phyloP scores from a whole-genome alignment of 2,113 vertebrate genomes.

The Falcunculus frontatus region DNA sequence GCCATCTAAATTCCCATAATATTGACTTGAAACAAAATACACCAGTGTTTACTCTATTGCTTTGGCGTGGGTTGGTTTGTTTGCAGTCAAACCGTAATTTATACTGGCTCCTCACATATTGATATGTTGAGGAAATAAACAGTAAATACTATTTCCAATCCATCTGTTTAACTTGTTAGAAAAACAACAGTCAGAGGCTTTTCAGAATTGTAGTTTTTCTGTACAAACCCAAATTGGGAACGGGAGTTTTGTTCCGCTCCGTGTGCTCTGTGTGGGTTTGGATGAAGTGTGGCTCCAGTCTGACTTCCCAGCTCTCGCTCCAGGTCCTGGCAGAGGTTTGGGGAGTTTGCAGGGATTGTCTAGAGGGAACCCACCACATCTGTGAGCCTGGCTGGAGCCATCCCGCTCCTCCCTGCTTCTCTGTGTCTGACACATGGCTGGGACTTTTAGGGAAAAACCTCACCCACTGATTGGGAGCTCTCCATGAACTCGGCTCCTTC shows the following conservation, averaged over 20 bases:
- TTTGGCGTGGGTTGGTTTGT: constrained; percentile 69
- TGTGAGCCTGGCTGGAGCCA: background rate
- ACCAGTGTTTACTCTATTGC: constrained; percentile 49
- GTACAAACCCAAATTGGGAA: background rate
- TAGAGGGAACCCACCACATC: background rate
- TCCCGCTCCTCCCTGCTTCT: background rate
- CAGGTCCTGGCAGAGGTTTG: background rate
- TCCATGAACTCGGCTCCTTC: background rate
- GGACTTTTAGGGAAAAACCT: background rate
- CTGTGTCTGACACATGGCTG: background rate
- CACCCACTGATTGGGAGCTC: background rate
- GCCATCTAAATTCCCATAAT: constrained; percentile 28
- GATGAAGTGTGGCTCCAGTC: background rate
- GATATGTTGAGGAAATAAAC: constrained; percentile 78
- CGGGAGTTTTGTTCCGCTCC: background rate
- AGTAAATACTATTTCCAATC: constrained; percentile 78
- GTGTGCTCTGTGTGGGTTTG: background rate
- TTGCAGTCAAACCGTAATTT: constrained; percentile 74
- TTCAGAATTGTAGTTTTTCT: constrained; percentile 42
- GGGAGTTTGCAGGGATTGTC: background rate
- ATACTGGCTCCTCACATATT: constrained; percentile 76
- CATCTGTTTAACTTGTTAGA: constrained; percentile 75
- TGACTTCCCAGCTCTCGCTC: background rate
- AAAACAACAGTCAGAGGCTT: constrained; percentile 71
- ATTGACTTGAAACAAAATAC: constrained; percentile 50